Evolutionary conservation across 2,797 vertebrate genomes (phyloP).

Genomic region (Catostomus latipinnis): DNA sequence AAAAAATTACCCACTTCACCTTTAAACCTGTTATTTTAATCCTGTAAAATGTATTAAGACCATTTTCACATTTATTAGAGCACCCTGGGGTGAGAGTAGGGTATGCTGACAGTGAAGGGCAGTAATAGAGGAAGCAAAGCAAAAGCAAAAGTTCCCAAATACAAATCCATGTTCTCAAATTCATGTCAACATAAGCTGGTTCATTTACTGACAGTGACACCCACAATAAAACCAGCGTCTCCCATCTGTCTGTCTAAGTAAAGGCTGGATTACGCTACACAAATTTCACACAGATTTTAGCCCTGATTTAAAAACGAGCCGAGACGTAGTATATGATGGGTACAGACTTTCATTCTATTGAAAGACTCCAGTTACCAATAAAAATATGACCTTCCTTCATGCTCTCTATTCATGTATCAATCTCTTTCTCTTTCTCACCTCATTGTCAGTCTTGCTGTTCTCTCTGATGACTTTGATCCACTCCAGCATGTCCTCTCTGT

Average conservation of each 20-base stretch:
- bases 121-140: not conserved
- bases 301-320: too few relatives aligned
- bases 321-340: too few relatives aligned
- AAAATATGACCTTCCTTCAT: too few relatives aligned
- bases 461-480: conserved; percentile 97
- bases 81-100: not conserved
- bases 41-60: not conserved
- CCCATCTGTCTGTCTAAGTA: not conserved
- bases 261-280: too few relatives aligned
- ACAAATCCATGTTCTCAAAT: not conserved
- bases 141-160: not conserved
- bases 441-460: conserved; percentile 94
- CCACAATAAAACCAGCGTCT: not conserved
- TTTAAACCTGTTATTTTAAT: too few relatives aligned
- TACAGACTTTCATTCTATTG: not conserved
- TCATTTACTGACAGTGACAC: not conserved
- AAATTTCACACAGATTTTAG: too few relatives aligned
- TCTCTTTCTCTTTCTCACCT: conserved; percentile 80
- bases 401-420: not conserved
- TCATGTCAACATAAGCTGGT: not conserved
- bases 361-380: not conserved
- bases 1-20: not conserved
- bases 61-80: not conserved
- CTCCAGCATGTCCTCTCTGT: conserved; percentile 97
- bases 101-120: not conserved